These are phyloP conservation scores for Clupea harengus DNA, from an alignment of 2,113 vertebrate genomes.

Conservation along the genomic window DNA sequence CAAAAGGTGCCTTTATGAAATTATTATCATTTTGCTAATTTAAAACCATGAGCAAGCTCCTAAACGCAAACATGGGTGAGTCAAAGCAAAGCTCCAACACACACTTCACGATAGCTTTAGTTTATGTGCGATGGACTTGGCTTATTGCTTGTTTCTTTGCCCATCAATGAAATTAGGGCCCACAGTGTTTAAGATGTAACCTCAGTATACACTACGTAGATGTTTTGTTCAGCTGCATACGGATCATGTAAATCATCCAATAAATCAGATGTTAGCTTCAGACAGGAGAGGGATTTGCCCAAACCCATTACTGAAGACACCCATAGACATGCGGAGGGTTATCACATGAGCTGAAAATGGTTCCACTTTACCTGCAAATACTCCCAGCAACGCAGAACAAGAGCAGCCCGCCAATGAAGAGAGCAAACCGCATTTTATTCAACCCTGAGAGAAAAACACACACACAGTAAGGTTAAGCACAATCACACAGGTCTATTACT, in stretches of 20 bases:
- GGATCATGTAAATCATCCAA: neutral
- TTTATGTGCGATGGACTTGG: too few species aligned
- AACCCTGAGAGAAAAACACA: conserved; percentile 41
- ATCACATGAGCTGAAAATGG: neutral
- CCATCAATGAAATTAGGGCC: too few species aligned
- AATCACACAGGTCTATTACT: neutral
- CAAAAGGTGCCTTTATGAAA: neutral
- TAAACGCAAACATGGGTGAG: too few species aligned
- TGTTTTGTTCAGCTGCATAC: neutral
- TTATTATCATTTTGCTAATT: too few species aligned
- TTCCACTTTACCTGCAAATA: conserved; percentile 49
- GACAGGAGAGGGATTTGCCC: neutral
- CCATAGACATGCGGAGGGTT: neutral
- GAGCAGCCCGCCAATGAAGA: conserved; percentile 45
- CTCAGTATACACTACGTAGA: too few species aligned
- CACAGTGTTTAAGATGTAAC: too few species aligned
- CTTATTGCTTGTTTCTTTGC: too few species aligned
- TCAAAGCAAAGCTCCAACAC: too few species aligned
- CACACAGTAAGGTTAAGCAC: neutral
- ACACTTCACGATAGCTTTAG: too few species aligned
- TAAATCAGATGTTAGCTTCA: neutral
- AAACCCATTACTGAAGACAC: neutral
- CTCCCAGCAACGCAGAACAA: conserved; percentile 45
- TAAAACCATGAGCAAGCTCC: too few species aligned
- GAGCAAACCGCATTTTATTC: conserved; percentile 44